A percentile compares a stretch with the other conserved stretches of the same genome.
phyloP scores from a whole-genome alignment of 1,140 invertebrate genomes.

The Thereuonema tuberculata region DNA sequence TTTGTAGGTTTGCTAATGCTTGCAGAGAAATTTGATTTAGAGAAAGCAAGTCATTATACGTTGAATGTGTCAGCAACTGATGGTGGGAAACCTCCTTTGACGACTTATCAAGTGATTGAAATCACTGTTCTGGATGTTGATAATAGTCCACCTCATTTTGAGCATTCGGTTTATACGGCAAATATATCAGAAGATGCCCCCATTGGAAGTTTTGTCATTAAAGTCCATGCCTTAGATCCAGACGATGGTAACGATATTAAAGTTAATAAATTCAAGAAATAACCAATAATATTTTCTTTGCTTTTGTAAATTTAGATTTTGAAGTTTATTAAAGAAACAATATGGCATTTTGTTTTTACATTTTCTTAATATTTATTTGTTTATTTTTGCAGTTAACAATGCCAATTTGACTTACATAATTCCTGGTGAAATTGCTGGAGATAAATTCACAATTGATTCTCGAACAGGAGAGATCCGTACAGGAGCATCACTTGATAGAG shows the following conservation, averaged over 20 bases:
- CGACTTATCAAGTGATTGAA: constrained; percentile 42
- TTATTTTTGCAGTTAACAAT: constrained; percentile 31
- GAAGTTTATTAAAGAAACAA: too few species aligned
- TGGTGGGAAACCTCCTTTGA: constrained; percentile 53
- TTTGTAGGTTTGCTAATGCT: constrained; percentile 42
- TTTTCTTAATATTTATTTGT: not conserved
- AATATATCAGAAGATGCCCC: constrained; percentile 64
- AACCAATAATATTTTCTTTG: not conserved
- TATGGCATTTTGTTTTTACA: constrained; percentile 8
- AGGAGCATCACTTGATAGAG: constrained; percentile 59
- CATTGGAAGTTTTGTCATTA: constrained; percentile 55
- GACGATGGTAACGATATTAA: constrained; percentile 37
- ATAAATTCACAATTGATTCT: constrained; percentile 64
- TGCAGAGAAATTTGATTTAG: constrained; percentile 47
- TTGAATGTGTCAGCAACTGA: constrained; percentile 68
- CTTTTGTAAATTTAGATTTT: not conserved
- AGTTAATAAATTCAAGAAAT: not conserved
- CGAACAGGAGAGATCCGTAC: constrained; percentile 61
- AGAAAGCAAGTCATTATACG: constrained; percentile 38
- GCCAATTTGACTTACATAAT: constrained; percentile 71
- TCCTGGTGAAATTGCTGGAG: constrained; percentile 58
- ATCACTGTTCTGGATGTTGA: constrained; percentile 54
- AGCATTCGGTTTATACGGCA: constrained; percentile 53
- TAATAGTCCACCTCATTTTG: constrained; percentile 66
- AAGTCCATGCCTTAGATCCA: constrained; percentile 55